These are phyloP conservation scores for Uloborus plumipes DNA, from an alignment of 2,888 invertebrate genomes.

Conservation along the genomic window DNA sequence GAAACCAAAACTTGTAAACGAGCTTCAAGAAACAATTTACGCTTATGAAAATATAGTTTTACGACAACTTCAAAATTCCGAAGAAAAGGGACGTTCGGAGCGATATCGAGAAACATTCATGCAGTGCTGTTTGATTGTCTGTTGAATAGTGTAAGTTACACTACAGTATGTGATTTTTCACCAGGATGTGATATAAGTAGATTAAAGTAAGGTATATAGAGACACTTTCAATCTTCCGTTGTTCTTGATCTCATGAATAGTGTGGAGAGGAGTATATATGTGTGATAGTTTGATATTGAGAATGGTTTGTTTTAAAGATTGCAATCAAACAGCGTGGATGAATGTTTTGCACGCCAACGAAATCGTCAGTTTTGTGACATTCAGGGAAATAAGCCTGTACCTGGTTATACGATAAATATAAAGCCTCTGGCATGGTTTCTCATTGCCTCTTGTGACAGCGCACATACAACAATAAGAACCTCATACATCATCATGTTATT, in stretches of 20 bases:
- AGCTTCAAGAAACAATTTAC: conserved; percentile 40
- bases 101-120: neutral
- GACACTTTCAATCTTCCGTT: too few species aligned
- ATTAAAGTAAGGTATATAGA: too few species aligned
- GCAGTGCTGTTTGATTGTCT: conserved; percentile 30
- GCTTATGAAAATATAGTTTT: conserved; percentile 6
- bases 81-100: conserved; percentile 43
- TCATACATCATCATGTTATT: conserved; percentile 30
- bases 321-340: conserved; percentile 10
- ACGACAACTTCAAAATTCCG: neutral
- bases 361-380: conserved; percentile 42
- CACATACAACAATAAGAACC: conserved; percentile 49
- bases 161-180: conserved; percentile 4
- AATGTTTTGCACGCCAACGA: conserved; percentile 44
- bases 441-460: conserved; percentile 46
- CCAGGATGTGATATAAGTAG: conserved; percentile 13
- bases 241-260: too few species aligned
- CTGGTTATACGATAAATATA: conserved; percentile 21
- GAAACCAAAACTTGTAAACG: conserved; percentile 32
- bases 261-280: neutral
- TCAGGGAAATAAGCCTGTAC: conserved; percentile 58
- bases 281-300: conserved; percentile 24
- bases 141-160: neutral
- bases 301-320: conserved; percentile 8
- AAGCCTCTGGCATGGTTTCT: conserved; percentile 22